Percentiles rank a stretch among this genome's conserved stretches.
Conservation (phyloP, 2,888 invertebrate genomes). For the Lepidochitona cinerea region DNA sequence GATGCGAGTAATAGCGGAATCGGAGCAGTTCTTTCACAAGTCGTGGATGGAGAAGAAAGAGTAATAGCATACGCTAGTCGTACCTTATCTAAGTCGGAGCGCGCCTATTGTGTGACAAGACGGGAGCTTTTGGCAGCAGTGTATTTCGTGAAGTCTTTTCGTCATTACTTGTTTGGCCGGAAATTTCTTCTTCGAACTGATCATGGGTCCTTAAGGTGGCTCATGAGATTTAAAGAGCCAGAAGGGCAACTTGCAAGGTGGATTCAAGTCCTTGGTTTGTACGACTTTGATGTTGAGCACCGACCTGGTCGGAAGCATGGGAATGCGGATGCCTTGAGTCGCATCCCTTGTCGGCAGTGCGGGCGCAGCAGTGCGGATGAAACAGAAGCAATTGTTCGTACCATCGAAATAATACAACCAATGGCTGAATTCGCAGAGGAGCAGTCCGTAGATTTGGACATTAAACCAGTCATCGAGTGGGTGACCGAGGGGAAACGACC, state of each 20-base stretch:
- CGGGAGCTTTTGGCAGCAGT: constrained; percentile 29
- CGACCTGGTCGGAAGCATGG: constrained; percentile 19
- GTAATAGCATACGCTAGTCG: constrained; percentile 30
- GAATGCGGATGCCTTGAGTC: constrained; percentile 20
- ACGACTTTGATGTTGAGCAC: constrained; percentile 15
- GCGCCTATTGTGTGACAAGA: constrained; percentile 30
- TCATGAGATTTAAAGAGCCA: constrained; percentile 18
- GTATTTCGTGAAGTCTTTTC: constrained; percentile 20
- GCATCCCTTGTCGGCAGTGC: constrained; percentile 12
- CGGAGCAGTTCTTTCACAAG: constrained; percentile 27
- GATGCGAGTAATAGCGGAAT: constrained; percentile 34
- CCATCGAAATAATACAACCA: background rate
- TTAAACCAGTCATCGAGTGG: background rate
- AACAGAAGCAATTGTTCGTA: background rate
- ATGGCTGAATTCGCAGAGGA: background rate
- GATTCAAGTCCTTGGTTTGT: constrained; percentile 17
- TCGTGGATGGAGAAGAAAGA: constrained; percentile 24
- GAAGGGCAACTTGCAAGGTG: constrained; percentile 27
- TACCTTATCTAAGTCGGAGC: constrained; percentile 17
- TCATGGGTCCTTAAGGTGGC: constrained; percentile 31
- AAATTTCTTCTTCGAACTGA: constrained; percentile 31
- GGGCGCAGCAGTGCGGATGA: background rate
- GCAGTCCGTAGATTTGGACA: background rate
- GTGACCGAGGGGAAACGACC: background rate
- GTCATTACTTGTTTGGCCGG: constrained; percentile 28